Conservation (phyloP, 2,888 invertebrate species). For the Altica lythri region DNA sequence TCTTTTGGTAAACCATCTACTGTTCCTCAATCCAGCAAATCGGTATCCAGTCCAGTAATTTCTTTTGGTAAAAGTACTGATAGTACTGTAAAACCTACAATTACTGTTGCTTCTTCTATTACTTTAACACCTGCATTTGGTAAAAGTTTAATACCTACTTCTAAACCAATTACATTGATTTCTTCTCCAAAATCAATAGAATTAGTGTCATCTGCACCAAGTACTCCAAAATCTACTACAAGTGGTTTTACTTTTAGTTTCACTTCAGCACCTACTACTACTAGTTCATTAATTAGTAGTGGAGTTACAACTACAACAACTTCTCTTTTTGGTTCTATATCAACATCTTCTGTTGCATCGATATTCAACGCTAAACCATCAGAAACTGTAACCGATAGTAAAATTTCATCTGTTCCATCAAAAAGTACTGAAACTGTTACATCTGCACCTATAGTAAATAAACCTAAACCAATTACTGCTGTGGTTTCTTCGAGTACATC, state of each 20-base stretch:
- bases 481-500: not conserved
- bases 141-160: constrained; percentile 4
- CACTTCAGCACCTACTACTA: constrained; percentile 8
- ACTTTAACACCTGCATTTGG: no score
- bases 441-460: constrained; percentile 10
- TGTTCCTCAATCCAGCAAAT: no score
- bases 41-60: no score
- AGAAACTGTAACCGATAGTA: no score
- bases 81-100: constrained; percentile 12
- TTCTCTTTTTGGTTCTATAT: constrained; percentile 29
- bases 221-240: not conserved
- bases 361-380: constrained; percentile 18
- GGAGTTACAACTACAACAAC: constrained; percentile 13
- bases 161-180: constrained; percentile 37
- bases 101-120: constrained; percentile 6
- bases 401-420: no score
- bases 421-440: no score
- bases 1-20: constrained; percentile 16
- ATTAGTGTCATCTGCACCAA: not conserved
- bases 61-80: no score
- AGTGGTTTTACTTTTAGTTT: not conserved
- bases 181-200: constrained; percentile 2
- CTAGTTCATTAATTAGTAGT: constrained; percentile 7
- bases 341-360: constrained; percentile 22
- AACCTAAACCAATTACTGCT: constrained; percentile 20